Conservation (phyloP, 2,797 vertebrate species). For the Channallabes apus region DNA sequence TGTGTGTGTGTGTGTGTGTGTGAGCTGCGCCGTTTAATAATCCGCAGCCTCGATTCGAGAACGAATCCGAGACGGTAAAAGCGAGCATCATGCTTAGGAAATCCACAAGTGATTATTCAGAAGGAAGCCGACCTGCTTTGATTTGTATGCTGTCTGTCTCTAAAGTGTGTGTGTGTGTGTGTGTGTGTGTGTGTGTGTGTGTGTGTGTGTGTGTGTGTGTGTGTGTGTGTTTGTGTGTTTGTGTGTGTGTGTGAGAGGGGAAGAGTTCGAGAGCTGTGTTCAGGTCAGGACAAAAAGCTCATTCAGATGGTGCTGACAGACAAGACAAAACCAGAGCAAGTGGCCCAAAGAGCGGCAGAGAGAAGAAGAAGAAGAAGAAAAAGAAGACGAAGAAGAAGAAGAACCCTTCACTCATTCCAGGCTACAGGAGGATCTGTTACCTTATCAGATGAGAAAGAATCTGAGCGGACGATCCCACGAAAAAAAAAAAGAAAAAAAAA, state of each 20-base stretch:
- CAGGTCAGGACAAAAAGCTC: conserved; percentile 14
- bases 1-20: background rate
- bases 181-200: conserved; percentile 18
- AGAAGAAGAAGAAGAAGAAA: conserved; percentile 5
- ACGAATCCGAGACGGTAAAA: background rate
- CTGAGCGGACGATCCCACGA: conserved; percentile 36
- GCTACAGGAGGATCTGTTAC: conserved; percentile 49
- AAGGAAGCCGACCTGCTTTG: conserved; percentile 18
- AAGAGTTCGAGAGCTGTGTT: background rate
- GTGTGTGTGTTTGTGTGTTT: too few relatives aligned
- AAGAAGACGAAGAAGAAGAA: conserved; percentile 5
- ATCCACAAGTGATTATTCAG: background rate
- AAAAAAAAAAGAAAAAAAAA: background rate
- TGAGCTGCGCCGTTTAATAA: background rate
- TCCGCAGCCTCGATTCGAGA: background rate
- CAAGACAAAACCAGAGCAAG: conserved; percentile 37
- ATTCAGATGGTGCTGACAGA: conserved; percentile 29
- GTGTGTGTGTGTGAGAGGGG: too few relatives aligned
- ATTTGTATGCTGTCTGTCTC: background rate
- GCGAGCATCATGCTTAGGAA: conserved; percentile 1
- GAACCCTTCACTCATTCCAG: conserved; percentile 24
- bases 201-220: conserved; percentile 27
- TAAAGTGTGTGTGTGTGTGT: conserved; percentile 16
- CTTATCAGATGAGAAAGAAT: conserved; percentile 52
- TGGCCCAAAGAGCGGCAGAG: conserved; percentile 42